Base-by-base conservation (phyloP, 2,113 vertebrate genomes). In the Hyperopisus bebe region DNA sequence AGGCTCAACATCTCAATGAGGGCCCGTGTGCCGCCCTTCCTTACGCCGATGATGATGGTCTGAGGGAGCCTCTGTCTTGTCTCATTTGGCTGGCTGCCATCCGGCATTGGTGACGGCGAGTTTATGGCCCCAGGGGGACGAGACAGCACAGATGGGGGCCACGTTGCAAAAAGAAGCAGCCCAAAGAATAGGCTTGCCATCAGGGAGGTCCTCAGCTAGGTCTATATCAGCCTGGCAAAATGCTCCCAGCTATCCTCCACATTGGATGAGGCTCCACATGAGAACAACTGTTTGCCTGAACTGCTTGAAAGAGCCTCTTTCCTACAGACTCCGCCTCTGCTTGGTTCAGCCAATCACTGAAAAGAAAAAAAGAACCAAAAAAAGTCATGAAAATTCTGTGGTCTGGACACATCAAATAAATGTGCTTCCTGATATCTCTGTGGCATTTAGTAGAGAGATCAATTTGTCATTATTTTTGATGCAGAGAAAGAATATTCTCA, bases 1-100 rank as follows among this genome's bases (percentile, higher is more conserved):
- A 99, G 95, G 88, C 97, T 98, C 62, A 99, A 95, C 98, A 99
- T 99, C 95, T 99, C 98, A 21, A 99, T 95, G 51, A 99, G 94
- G 0, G 98, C 98, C 87, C 98, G 96, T 0, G 98, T 99, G 21
- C 98, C 98, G 5, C 98, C 98, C 94, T 99, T 99, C 91, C 98
- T 96, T 92, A 99, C 98, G 0, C 98, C 98, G 13, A 99, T 99
- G 91, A 99, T 99, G 92, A 99, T 94, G 83, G 97, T 97, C 86
- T 97, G 96, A 0, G 98, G 98, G 27, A 99, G 95, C 53, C 95
- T 97, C 92, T 94, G 96, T 1, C 92, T 90, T 0, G 97, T 97
- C 91, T 96, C 97, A 17, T 97, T 97, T n/a, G 94, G 92, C 90
- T 96, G 94, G 66, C 91, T 66, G 94, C 66, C 91, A 58, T 91